Evolutionary conservation across 2,797 vertebrate genomes (phyloP).

Genomic region (Arrhamphus sclerolepis): DNA sequence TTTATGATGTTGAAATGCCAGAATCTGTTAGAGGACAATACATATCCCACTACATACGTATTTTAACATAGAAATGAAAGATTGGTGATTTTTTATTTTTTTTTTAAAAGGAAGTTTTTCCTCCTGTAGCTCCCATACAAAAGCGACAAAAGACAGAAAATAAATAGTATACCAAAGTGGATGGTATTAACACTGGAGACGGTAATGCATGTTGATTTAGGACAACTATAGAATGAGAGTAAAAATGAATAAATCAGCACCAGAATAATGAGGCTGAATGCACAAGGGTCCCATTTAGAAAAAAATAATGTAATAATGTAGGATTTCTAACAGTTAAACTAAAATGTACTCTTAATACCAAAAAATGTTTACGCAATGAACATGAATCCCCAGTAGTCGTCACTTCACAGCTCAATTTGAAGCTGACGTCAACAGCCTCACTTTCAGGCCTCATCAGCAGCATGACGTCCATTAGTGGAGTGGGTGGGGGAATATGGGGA

Average conservation of each 20-base stretch:
- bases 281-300: not conserved
- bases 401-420: conserved; percentile 29
- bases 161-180: not conserved
- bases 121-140: not conserved
- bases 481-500: conserved; percentile 31
- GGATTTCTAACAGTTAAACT: not conserved
- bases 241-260: not conserved
- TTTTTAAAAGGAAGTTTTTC: too few species aligned
- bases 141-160: not conserved
- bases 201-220: too few species aligned
- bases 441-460: conserved; percentile 52
- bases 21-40: too few species aligned
- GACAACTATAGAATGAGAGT: too few species aligned
- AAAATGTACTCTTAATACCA: not conserved
- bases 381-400: conserved; percentile 5
- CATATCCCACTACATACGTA: too few species aligned
- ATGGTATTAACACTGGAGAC: too few species aligned
- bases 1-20: too few species aligned
- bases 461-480: conserved; percentile 56
- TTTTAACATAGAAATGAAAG: too few species aligned
- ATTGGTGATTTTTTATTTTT: too few species aligned
- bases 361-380: not conserved
- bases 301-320: not conserved
- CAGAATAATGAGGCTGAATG: not conserved
- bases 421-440: conserved; percentile 50